phyloP scores from a whole-genome alignment of 2,113 vertebrate genomes.

The Agelaius tricolor region DNA sequence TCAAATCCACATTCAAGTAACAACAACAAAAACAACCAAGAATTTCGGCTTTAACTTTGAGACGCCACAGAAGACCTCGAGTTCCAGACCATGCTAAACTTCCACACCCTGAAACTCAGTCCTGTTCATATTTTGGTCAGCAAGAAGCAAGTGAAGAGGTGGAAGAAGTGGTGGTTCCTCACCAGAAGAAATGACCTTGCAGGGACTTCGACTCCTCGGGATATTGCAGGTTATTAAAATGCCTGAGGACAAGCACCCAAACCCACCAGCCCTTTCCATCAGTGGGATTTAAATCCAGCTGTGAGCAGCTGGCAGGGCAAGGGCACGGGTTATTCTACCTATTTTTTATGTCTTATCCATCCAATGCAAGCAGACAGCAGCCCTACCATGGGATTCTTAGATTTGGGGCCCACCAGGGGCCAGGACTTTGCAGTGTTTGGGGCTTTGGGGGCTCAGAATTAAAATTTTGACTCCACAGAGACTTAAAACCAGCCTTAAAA shows the following conservation, averaged over 20 bases:
- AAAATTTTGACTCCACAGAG: not conserved
- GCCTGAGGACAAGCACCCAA: not conserved
- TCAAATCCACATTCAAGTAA: not conserved
- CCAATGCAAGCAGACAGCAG: not conserved
- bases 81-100: not conserved
- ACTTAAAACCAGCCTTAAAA: not conserved
- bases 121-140: not conserved
- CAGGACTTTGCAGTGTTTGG: not conserved
- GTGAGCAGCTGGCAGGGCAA: not conserved
- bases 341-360: rapidly evolving
- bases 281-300: not conserved
- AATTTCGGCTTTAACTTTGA: rapidly evolving
- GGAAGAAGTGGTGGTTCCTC: not conserved
- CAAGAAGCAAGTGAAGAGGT: not conserved
- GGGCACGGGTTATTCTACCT: not conserved
- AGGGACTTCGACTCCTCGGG: rapidly evolving
- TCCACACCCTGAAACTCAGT: not conserved
- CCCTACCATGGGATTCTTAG: not conserved
- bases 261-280: not conserved
- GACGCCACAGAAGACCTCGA: not conserved
- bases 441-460: not conserved
- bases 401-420: not conserved
- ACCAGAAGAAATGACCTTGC: rapidly evolving
- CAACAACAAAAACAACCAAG: rapidly evolving
- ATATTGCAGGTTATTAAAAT: not conserved